phyloP scores from a whole-genome alignment of 2,797 vertebrate genomes.

The Gymnoscopelus braueri region DNA sequence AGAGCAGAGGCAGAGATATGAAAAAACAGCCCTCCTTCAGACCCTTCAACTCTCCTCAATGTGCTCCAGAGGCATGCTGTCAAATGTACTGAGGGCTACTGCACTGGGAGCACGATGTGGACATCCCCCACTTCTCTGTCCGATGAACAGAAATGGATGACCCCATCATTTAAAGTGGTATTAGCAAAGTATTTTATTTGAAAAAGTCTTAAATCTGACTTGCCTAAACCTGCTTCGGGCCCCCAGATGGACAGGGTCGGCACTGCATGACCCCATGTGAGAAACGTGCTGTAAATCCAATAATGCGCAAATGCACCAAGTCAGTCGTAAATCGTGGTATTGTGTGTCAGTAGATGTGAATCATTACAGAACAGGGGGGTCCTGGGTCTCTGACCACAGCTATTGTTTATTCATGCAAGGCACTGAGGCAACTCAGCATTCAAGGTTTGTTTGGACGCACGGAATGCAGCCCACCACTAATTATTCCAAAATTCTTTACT shows the following conservation, averaged over 20 bases:
- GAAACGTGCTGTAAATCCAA: slow-evolving; percentile 16
- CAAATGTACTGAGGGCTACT: slow-evolving; percentile 26
- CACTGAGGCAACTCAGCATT: slow-evolving; percentile 65
- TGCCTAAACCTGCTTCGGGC: too few species aligned
- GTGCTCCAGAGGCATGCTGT: slow-evolving; percentile 19
- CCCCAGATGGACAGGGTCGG: too few species aligned
- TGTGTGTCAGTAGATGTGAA: slow-evolving; percentile 29
- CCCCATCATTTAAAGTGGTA: too few species aligned
- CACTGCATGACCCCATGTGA: neutral
- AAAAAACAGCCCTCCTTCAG: slow-evolving; percentile 54
- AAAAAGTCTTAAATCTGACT: too few species aligned
- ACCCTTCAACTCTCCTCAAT: slow-evolving; percentile 56
- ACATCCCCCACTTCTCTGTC: neutral
- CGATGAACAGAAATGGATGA: slow-evolving; percentile 22
- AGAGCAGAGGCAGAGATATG: slow-evolving; percentile 44
- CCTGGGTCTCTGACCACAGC: slow-evolving; percentile 52
- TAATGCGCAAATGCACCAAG: slow-evolving; percentile 1
- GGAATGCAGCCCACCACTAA: slow-evolving; percentile 55
- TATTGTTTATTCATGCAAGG: slow-evolving; percentile 76
- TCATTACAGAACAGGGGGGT: slow-evolving; percentile 16
- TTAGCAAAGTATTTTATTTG: too few species aligned
- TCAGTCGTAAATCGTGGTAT: neutral
- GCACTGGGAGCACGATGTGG: slow-evolving; percentile 23
- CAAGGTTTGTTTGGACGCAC: slow-evolving; percentile 62
- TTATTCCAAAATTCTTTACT: slow-evolving; percentile 64